A percentile compares a stretch with the other conserved stretches of the same genome.
phyloP scores from a whole-genome alignment of 2,113 vertebrate species.

The Oncorhynchus masou region DNA sequence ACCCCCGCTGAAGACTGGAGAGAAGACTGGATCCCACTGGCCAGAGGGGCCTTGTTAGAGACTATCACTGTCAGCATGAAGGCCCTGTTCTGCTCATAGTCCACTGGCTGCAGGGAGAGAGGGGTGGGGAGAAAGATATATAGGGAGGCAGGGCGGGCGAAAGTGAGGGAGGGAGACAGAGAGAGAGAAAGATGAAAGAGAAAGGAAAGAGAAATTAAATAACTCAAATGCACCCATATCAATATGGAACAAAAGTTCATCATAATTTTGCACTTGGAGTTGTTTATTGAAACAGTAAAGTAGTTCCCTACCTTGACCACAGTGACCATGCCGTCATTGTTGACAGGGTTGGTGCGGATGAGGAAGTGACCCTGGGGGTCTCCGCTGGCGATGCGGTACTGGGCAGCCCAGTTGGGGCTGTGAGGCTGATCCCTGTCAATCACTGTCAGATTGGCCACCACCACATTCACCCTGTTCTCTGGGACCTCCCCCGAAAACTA shows the following conservation, averaged over 20 bases:
- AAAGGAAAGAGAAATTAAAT: neutral
- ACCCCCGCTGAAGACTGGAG: slow-evolving; percentile 94
- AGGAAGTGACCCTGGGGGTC: slow-evolving; percentile 92
- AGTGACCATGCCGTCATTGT: slow-evolving; percentile 94
- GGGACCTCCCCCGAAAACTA: slow-evolving; percentile 92
- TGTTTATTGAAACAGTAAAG: too few relatives aligned
- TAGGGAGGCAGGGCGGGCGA: too few relatives aligned
- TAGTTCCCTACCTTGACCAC: slow-evolving; percentile 86
- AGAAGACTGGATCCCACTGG: slow-evolving; percentile 94
- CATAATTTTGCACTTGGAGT: too few relatives aligned
- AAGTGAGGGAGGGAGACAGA: neutral
- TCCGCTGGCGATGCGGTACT: slow-evolving; percentile 93
- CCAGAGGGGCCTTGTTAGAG: slow-evolving; percentile 91
- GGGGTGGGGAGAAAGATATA: neutral
- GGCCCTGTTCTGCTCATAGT: slow-evolving; percentile 94
- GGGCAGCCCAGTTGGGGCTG: slow-evolving; percentile 93
- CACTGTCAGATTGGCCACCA: slow-evolving; percentile 93
- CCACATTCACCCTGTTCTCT: slow-evolving; percentile 87
- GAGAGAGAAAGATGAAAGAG: neutral
- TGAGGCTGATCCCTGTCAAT: slow-evolving; percentile 93
- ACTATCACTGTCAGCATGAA: slow-evolving; percentile 98
- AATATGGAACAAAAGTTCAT: too few relatives aligned
- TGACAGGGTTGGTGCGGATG: slow-evolving; percentile 89
- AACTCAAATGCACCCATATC: neutral
- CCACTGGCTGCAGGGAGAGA: slow-evolving; percentile 80